phyloP scores from a whole-genome alignment of 2,113 vertebrate species.

The Erpornis zantholeuca region DNA sequence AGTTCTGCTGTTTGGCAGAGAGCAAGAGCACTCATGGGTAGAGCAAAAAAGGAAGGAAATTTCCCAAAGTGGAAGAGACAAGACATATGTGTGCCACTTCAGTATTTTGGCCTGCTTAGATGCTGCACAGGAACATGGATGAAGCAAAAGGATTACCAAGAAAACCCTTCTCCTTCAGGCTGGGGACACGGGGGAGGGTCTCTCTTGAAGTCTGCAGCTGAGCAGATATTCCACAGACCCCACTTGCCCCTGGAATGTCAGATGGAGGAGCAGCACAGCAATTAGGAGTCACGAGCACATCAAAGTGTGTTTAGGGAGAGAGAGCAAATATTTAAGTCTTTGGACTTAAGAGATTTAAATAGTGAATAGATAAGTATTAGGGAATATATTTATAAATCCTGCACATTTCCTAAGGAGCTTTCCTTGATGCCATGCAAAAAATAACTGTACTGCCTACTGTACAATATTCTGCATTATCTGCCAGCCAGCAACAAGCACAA shows the following conservation, averaged over 20 bases:
- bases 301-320: background rate
- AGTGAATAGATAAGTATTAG: background rate
- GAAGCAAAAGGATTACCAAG: background rate
- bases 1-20: background rate
- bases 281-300: background rate
- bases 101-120: background rate
- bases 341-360: background rate
- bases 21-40: background rate
- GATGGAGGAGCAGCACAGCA: background rate
- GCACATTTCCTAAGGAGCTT: slow-evolving; percentile 16
- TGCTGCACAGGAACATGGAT: background rate
- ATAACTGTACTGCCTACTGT: background rate
- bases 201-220: background rate
- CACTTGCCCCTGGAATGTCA: background rate
- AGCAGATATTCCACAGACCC: background rate
- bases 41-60: slow-evolving; percentile 7
- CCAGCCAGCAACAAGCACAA: background rate
- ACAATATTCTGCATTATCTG: background rate
- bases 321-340: slow-evolving; percentile 3
- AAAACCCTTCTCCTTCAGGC: background rate
- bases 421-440: background rate
- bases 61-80: background rate
- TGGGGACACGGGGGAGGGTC: background rate
- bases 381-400: background rate
- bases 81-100: background rate